phyloP scores from a whole-genome alignment of 1,140 invertebrate genomes.

The Trachelipus rathkii region DNA sequence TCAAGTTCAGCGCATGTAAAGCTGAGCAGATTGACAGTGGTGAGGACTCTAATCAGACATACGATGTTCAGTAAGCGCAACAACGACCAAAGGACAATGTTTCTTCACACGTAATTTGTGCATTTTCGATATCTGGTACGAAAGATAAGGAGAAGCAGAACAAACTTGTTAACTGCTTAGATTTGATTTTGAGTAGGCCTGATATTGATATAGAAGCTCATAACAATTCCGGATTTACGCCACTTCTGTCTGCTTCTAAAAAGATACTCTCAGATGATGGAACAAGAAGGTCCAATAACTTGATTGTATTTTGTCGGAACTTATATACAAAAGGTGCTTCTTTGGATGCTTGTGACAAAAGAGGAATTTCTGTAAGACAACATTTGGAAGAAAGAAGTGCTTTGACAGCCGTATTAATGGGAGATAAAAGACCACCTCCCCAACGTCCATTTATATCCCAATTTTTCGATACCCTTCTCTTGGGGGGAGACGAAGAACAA shows the following conservation, averaged over 20 bases:
- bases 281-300: neutral
- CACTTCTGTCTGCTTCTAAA: slow-evolving; percentile 32
- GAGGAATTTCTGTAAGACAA: slow-evolving; percentile 25
- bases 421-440: slow-evolving; percentile 9
- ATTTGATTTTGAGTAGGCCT: slow-evolving; percentile 7
- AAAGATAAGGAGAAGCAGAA: slow-evolving; percentile 10
- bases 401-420: slow-evolving; percentile 22
- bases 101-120: neutral
- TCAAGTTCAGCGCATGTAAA: neutral
- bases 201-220: slow-evolving; percentile 36
- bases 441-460: slow-evolving; percentile 24
- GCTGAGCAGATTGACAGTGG: neutral
- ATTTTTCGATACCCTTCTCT: slow-evolving; percentile 32
- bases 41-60: neutral
- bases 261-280: slow-evolving; percentile 23
- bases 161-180: slow-evolving; percentile 3
- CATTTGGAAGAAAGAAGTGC: slow-evolving; percentile 22
- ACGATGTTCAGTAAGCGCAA: neutral
- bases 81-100: neutral
- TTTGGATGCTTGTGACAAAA: slow-evolving; percentile 21
- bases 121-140: neutral
- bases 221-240: slow-evolving; percentile 31
- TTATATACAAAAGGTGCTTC: slow-evolving; percentile 37
- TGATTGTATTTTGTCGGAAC: slow-evolving; percentile 34
- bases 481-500: neutral